These are phyloP conservation scores for Macroglossus sobrinus DNA, from an alignment of 2,113 vertebrate species.

Conservation along the genomic window DNA sequence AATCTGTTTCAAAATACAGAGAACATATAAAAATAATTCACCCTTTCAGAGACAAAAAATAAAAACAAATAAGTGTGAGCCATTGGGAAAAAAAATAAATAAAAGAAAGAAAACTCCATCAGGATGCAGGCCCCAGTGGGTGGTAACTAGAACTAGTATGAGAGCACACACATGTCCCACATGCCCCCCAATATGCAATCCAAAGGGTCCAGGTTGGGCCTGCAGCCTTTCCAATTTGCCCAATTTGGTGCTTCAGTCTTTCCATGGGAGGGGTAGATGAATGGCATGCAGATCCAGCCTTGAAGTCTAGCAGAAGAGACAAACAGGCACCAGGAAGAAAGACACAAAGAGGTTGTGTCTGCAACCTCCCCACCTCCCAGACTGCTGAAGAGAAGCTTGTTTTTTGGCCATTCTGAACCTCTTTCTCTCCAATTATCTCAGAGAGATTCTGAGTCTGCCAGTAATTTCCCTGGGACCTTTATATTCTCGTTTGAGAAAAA, in stretches of 20 bases:
- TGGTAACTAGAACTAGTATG: not conserved
- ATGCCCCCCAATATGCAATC: no score
- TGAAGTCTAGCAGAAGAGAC: not conserved
- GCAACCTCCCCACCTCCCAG: not conserved
- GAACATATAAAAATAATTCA: constrained; percentile 63
- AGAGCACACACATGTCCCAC: rapidly evolving
- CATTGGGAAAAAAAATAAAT: not conserved
- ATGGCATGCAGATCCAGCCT: not conserved
- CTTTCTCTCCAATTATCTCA: not conserved
- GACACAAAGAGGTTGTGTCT: not conserved
- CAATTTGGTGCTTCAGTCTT: not conserved
- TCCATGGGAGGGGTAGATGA: not conserved
- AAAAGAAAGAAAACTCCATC: not conserved
- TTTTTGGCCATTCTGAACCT: not conserved
- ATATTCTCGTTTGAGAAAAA: not conserved
- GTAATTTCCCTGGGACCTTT: not conserved
- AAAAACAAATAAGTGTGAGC: constrained; percentile 52
- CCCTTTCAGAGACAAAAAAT: constrained; percentile 50
- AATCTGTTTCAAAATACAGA: constrained; percentile 60
- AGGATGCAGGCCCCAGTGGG: not conserved
- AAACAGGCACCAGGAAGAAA: not conserved
- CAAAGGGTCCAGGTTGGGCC: not conserved
- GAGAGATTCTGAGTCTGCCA: not conserved
- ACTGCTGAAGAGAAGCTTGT: not conserved
- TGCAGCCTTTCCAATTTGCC: not conserved